These are phyloP conservation scores for Poeciliopsis presidionis DNA, from an alignment of 2,797 vertebrate genomes.

Conservation along the genomic window DNA sequence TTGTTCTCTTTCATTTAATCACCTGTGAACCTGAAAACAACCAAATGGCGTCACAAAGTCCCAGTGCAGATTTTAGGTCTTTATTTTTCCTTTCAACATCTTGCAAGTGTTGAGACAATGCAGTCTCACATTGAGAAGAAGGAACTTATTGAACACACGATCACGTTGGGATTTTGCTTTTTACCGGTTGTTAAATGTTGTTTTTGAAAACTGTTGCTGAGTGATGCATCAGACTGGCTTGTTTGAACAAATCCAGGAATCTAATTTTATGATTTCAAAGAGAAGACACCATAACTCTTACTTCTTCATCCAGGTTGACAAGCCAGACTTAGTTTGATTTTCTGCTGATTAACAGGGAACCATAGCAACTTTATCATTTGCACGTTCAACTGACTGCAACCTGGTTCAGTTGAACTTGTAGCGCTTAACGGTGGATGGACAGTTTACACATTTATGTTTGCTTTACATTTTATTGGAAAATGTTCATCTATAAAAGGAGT, in stretches of 20 bases:
- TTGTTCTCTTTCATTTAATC: not conserved
- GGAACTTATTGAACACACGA: not conserved
- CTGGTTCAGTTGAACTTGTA: not conserved
- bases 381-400: not conserved
- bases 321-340: not conserved
- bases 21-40: not conserved
- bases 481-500: not conserved
- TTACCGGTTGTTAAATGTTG: conserved; percentile 10
- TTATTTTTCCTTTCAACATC: not conserved
- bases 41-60: conserved; percentile 9
- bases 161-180: conserved; percentile 3
- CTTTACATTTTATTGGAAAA: conserved; percentile 17
- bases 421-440: not conserved
- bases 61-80: conserved; percentile 10
- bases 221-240: not conserved
- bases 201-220: conserved; percentile 23
- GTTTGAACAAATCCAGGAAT: conserved; percentile 2
- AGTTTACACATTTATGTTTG: not conserved
- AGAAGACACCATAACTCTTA: conserved; percentile 1
- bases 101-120: not conserved
- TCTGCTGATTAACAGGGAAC: conserved; percentile 1
- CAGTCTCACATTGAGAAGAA: not conserved
- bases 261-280: conserved; percentile 11
- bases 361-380: not conserved
- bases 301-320: conserved; percentile 1